phyloP scores from a whole-genome alignment of 2,113 vertebrate species.

The Climacteris rufus region DNA sequence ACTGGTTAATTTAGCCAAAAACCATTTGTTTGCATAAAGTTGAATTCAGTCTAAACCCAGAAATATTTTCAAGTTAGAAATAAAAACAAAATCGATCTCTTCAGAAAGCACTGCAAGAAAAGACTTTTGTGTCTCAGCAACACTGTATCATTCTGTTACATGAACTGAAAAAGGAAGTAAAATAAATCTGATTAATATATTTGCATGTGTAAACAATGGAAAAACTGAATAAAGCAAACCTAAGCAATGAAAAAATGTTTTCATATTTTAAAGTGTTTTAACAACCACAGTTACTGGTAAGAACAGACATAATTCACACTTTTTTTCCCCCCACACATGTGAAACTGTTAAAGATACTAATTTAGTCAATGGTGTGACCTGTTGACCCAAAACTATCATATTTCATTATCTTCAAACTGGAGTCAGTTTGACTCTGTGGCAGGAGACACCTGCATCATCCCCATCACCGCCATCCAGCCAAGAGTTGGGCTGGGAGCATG shows the following conservation, averaged over 20 bases:
- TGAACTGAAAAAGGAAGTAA: neutral
- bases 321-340: fast-evolving
- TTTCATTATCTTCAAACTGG: neutral
- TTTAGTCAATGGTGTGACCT: neutral
- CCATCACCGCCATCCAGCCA: neutral
- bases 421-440: neutral
- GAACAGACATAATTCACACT: neutral
- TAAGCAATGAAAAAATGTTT: neutral
- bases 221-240: neutral
- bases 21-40: neutral
- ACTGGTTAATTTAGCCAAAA: neutral
- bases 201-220: neutral
- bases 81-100: neutral
- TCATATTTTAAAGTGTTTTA: neutral
- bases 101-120: neutral
- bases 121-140: neutral
- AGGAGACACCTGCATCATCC: neutral
- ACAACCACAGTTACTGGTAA: neutral
- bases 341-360: neutral
- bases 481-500: neutral
- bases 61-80: neutral
- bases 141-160: neutral
- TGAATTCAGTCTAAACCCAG: neutral
- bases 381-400: neutral
- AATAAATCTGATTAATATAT: neutral